Conservation (phyloP, 2,797 vertebrate species). For the Anniella stebbinsi region DNA sequence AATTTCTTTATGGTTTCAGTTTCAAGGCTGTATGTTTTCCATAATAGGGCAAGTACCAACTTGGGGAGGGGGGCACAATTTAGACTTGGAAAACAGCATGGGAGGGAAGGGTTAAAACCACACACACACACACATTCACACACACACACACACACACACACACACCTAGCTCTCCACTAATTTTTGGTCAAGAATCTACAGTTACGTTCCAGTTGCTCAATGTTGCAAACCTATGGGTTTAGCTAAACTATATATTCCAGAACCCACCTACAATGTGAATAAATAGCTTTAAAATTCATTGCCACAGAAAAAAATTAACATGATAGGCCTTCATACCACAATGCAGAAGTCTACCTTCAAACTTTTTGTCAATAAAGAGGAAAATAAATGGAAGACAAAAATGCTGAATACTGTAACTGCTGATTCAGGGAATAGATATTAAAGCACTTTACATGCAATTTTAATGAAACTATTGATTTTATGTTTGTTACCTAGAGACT, state of each 20-base stretch:
- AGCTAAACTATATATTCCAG: not conserved
- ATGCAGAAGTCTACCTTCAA: not conserved
- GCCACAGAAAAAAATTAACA: not conserved
- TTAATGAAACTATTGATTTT: constrained; percentile 41
- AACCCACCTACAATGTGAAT: not conserved
- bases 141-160: not conserved
- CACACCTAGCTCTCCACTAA: too few relatives aligned
- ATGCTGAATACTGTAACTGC: constrained; percentile 24
- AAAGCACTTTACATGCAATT: constrained; percentile 31
- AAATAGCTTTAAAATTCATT: not conserved
- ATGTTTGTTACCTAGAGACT: not conserved
- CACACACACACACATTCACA: too few relatives aligned
- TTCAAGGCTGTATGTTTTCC: not conserved
- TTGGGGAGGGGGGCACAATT: not conserved
- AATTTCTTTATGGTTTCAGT: not conserved
- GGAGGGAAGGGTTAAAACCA: not conserved
- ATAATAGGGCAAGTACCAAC: not conserved
- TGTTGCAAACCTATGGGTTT: not conserved
- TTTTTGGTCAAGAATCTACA: not conserved
- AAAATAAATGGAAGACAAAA: not conserved
- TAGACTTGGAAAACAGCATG: not conserved
- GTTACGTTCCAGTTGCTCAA: not conserved
- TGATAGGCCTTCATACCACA: not conserved
- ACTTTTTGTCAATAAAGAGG: not conserved
- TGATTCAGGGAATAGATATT: constrained; percentile 1